phyloP scores from a whole-genome alignment of 2,113 vertebrate genomes.

The Sminthopsis crassicaudata region DNA sequence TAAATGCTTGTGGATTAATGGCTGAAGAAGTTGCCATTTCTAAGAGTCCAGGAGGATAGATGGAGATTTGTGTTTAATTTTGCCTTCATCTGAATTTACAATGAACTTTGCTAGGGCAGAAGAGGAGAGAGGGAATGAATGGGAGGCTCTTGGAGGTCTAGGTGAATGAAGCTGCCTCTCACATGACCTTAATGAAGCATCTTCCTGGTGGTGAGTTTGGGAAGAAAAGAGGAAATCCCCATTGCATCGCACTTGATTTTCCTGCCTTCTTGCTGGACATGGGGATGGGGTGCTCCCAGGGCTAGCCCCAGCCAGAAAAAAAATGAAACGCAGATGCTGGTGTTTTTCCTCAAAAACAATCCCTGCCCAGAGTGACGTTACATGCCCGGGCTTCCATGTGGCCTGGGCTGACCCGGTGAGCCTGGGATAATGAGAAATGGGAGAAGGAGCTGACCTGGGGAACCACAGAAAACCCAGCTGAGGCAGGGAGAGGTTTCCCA shows the following conservation, averaged over 20 bases:
- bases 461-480: background rate
- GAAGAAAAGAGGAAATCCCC: background rate
- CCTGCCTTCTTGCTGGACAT: background rate
- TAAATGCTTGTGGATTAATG: background rate
- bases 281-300: background rate
- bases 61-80: background rate
- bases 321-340: constrained; percentile 54
- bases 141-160: background rate
- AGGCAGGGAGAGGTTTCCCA: background rate
- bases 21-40: background rate
- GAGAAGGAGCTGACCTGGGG: background rate
- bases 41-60: background rate
- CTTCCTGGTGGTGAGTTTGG: background rate
- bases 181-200: background rate
- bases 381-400: background rate
- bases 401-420: background rate
- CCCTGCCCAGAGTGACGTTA: background rate
- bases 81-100: background rate
- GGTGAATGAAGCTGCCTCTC: background rate
- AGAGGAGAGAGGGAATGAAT: background rate
- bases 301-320: constrained; percentile 11
- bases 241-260: background rate
- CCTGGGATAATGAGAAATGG: background rate
- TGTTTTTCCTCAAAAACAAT: background rate
- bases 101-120: background rate